Percentiles rank a stretch among this genome's conserved stretches.
phyloP scores from a whole-genome alignment of 2,113 vertebrate species.

The Vulpes lagopus region DNA sequence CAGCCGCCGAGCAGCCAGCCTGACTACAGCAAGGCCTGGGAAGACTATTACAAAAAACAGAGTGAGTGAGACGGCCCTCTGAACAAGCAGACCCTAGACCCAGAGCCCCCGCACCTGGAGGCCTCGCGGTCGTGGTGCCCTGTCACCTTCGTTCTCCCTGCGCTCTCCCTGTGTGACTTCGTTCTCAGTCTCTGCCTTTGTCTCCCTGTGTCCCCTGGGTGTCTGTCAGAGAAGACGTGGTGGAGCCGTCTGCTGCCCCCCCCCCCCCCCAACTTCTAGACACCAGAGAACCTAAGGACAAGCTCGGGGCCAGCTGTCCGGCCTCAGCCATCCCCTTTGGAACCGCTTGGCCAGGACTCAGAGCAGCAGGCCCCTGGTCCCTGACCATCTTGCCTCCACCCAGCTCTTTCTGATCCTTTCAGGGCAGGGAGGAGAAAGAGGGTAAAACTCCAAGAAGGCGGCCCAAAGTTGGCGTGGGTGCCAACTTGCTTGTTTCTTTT shows the following conservation, averaged over 20 bases:
- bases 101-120: not conserved
- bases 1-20: conserved; percentile 95
- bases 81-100: not conserved
- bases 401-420: fast-evolving
- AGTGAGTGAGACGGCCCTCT: conserved; percentile 87
- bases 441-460: fast-evolving
- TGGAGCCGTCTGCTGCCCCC: not conserved
- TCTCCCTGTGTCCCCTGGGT: not conserved
- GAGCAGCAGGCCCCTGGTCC: fast-evolving
- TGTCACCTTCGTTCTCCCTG: not conserved
- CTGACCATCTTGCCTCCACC: not conserved
- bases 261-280: not conserved
- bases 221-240: not conserved
- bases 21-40: conserved; percentile 97
- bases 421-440: fast-evolving
- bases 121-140: fast-evolving
- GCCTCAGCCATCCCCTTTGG: not conserved
- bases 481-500: not conserved
- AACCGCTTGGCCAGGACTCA: not conserved
- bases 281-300: not conserved
- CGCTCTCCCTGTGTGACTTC: not conserved
- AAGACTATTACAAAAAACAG: conserved; percentile 96
- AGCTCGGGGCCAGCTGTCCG: fast-evolving
- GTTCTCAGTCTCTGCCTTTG: not conserved
- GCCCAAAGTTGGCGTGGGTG: fast-evolving